Evolutionary conservation across 1,140 invertebrate species (phyloP), one percentile per base, ranked within the genome.

Genomic region (Psilanteris sp.): DNA sequence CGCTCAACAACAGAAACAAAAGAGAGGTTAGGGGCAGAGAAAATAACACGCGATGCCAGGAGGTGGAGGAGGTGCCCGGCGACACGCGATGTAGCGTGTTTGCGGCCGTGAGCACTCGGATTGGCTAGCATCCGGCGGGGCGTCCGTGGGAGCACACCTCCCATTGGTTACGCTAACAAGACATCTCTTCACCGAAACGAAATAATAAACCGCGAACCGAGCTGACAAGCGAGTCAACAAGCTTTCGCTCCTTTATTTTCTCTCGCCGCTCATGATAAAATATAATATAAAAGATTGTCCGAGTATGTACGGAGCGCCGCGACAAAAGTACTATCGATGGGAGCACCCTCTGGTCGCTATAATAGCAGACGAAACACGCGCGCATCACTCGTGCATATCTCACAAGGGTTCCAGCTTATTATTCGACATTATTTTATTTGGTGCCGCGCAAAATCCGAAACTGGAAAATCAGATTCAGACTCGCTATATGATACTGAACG

Each of bases 31-130:
- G 62, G 54, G 72, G 62, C 55, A 66, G 61, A 62, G 73, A 43
- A 54, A 54, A 43, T 13, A 34, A 57, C 57, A 57, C 57, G 76
- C 75, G 77, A 79, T 81, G 24, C 41, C 34, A 77, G 86, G 72
- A 79, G 85, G 41, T 41, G 43, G 79, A 85, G 87, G 86, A 87
- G 87, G 83, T 82, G 81, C 85, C 79, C 78, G 74, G 67, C 83
- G 85, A 84, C 85, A 88, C 83, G 86, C 87, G 83, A 87, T 84
- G 80, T 86, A 84, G 84, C 84, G 81, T 87, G 85, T 85, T 82
- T 46, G 37, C 59, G 54, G 48, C 67, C 32, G 72, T 50, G 44
- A 18, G 66, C 14, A 4, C 61, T 43, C 22, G 61, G 82, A 88
- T 88, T 88, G 86, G 87, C 62, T 34, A 67, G 15, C 50, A 48